Base-by-base conservation (phyloP, 2,797 vertebrate genomes). In the Enteromius mattozi region DNA sequence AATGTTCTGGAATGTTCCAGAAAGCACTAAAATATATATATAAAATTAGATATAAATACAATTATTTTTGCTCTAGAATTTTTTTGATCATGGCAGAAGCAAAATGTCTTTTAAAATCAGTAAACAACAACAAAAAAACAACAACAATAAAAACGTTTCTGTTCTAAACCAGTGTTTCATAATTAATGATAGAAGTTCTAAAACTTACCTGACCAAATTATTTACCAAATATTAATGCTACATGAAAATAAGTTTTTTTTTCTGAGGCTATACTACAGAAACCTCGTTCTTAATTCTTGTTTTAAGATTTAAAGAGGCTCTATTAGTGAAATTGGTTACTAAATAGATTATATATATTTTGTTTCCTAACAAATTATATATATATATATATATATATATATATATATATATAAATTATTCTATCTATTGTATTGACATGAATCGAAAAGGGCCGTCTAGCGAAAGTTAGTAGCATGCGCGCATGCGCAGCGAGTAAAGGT, bases 401-500 rank as follows among this genome's bases (percentile, higher is more conserved):
- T n/a, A n/a, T n/a, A n/a, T n/a, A n/a, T n/a, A n/a, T n/a, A n/a
- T n/a, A n/a, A n/a, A n/a, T 35, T 35, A 59, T 59, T 27, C 12
- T 14, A 61, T 61, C 24, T n/a, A 51, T 2, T 24, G 12, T 61
- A 13, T 21, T n/a, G 12, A 3, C 40, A 35, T 51, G 42, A 10
- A 21, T 75, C 19, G 12, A 54, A 54, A 75, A 54, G 5, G 49
- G 54, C 33, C n/a, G 49, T 54, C 37, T 2, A 75, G 16, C 27
- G 13, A 82, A 61, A 72, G 40, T 59, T 24, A 12, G 4, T 47
- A 45, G 24, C 27, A 13, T 6, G 4, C 33, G 80, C 80, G 80
- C 80, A 82, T 72, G 80, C 80, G 80, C 69, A 33, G 40, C 17
- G 24, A n/a, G 17, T 59, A 74, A 74, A 61, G 54, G 54, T 49